Percentiles rank a stretch among this genome's conserved stretches.
Conservation (phyloP, 1,140 invertebrate genomes). For the Drosophila nebulosa region DNA sequence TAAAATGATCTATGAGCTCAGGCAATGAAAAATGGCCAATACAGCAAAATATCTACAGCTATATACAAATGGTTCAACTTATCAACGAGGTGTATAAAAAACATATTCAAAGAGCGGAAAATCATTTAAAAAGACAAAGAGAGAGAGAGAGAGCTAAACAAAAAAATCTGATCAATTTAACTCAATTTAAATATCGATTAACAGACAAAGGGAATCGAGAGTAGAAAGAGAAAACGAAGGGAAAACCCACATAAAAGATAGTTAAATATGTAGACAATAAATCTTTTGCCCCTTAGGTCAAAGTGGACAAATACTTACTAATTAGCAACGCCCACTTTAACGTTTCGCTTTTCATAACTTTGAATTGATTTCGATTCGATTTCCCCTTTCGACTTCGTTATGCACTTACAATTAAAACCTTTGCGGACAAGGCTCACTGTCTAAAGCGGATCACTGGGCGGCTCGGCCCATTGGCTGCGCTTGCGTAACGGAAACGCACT, state of each 20-base stretch:
- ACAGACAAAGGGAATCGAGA: constrained; percentile 30
- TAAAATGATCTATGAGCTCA: neutral
- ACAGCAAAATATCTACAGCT: neutral
- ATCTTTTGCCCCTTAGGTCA: constrained; percentile 49
- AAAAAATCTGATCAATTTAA: neutral
- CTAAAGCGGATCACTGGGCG: neutral
- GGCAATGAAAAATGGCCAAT: neutral
- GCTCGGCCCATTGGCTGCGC: neutral
- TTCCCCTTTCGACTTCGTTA: neutral
- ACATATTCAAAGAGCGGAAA: neutral
- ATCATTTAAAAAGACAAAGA: neutral
- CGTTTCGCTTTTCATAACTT: constrained; percentile 6
- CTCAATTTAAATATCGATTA: constrained; percentile 62
- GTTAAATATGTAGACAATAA: constrained; percentile 32
- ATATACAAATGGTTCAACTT: neutral
- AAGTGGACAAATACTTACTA: constrained; percentile 36
- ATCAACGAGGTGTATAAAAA: neutral
- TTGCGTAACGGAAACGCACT: neutral
- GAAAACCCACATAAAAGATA: neutral
- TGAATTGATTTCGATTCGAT: constrained; percentile 18
- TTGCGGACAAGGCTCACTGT: neutral
- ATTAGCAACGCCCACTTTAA: constrained; percentile 60
- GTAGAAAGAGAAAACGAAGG: neutral
- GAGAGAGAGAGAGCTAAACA: too few relatives aligned
- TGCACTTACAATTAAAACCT: neutral